Base-by-base conservation (phyloP, 2,797 vertebrate genomes). In the Myoxocephalus aenaeus region DNA sequence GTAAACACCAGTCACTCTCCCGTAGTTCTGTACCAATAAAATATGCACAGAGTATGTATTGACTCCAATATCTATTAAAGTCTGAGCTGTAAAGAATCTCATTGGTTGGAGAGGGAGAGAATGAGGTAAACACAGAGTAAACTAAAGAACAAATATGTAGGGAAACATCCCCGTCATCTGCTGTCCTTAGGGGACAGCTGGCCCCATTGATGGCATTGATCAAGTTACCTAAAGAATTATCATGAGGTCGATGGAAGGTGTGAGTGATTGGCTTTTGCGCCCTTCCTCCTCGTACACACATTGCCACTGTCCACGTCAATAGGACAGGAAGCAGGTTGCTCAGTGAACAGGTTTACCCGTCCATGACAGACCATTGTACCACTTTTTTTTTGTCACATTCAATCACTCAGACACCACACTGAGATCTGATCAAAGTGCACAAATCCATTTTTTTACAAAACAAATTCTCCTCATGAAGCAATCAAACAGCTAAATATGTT, bases 11-110 rank as follows among this genome's bases (percentile, higher is more conserved):
- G 0, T 42, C n/a, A 62, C 5, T 79, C 59, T 59, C 48, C 38
- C 29, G 1, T 64, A 65, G 64, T 14, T 65, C 54, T 42, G 57
- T 54, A 58, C 6, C 42, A 65, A 82, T 90, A 38, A 87, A 90
- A 89, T 87, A 90, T 85, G 82, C 84, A 92, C 79, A n/a, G 57
- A 32, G 68, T 77, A 57, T 81, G 58, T 77, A 85, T 75, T 77
- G 75, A 86, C 79, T 86, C 59, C 22, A 76, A 69, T 85, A 69
- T 86, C 70, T 84, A 50, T 76, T 85, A 86, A 53, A 77, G 56
- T 67, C 51, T 54, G 57, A 76, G 38, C 32, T 69, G 20, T 56
- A n/a, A 68, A 67, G 56, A 18, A 75, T 36, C 27, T 42, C 17
- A 1, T 25, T 36, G 42, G 40, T 53, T 61, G 46, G 29, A 70